Percentiles rank a stretch among this genome's conserved stretches.
These are phyloP conservation scores for Lumbricus terrestris DNA, from an alignment of 2,888 invertebrate species.

Conservation along the genomic window DNA sequence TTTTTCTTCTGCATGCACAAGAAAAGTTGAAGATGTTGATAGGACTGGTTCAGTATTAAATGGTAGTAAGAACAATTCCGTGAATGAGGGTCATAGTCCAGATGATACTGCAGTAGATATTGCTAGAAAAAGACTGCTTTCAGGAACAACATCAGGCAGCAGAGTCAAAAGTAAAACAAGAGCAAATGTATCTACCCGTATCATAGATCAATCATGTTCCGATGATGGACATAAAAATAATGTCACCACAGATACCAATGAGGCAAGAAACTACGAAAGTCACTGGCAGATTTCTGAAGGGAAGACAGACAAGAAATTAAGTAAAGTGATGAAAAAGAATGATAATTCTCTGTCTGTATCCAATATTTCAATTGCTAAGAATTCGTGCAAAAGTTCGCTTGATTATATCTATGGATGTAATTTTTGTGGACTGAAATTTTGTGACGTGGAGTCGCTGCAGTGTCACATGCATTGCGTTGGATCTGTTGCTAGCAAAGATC, in stretches of 20 bases:
- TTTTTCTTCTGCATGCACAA: not conserved
- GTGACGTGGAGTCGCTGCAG: not conserved
- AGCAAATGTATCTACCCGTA: not conserved
- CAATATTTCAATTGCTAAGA: not conserved
- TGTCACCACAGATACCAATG: not conserved
- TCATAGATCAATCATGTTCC: not conserved
- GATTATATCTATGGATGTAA: not conserved
- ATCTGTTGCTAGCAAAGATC: not conserved
- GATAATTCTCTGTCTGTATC: not conserved
- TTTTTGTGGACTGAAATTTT: conserved; percentile 4
- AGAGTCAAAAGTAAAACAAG: not conserved
- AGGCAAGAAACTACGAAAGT: not conserved
- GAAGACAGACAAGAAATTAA: not conserved
- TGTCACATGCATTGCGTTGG: not conserved
- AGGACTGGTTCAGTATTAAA: not conserved
- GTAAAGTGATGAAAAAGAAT: not conserved
- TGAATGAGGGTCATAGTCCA: not conserved
- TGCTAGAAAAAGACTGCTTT: not conserved
- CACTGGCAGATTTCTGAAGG: not conserved
- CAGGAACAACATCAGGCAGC: not conserved
- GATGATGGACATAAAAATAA: not conserved
- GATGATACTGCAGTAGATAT: not conserved
- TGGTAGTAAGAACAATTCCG: not conserved
- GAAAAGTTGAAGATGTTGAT: not conserved
- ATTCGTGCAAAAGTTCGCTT: not conserved